Base-by-base conservation (phyloP, 2,888 invertebrate species). In the Dicroscelio sp. region DNA sequence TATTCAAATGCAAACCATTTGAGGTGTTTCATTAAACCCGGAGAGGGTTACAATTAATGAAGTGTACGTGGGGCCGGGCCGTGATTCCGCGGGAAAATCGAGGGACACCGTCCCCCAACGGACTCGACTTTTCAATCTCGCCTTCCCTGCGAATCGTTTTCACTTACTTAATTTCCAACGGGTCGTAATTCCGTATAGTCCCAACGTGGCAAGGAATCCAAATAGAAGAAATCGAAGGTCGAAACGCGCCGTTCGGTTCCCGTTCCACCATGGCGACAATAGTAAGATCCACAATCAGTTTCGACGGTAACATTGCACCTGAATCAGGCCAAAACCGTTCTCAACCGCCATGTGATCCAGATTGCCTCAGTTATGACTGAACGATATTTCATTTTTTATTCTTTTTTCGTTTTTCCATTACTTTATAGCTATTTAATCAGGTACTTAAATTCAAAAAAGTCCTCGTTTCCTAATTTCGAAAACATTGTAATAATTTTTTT, bases 91-190 rank as follows among this genome's bases (percentile, higher is more conserved):
- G 73, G 58, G 65, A 75, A 80, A 86, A 73, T 86, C 82, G 58
- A 71, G 88, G 79, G 65, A 75, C 20, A 31, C 6, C 48, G 35
- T 69, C 65, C 82, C 88, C 79, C 76, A 88, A 58, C 67, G 85
- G 31, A 63, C 43, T 82, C 73, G 76, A 73, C 73, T 88, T 92
- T 90, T 90, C 90, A 90, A 90, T 92, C 83, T 80, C 86, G 73
- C 67, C 73, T 78, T 85, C 82, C 67, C 82, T 78, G 75, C 83
- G 63, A 80, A 75, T 67, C 85, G 79, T 92, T 93, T 92, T 92
- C 90, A 91, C 90, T 92, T 92, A 91, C 92, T 92, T 92, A 92
- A 92, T 93, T 92, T 90, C 83, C 86, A 90, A 86, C 52, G 89
- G 80, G 90, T 93, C 88, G 86, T 92, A 86, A 88, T 86, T 90